Percentiles rank a stretch among this genome's conserved stretches.
These are phyloP conservation scores for Rhinolophus ferrumequinum DNA, from an alignment of 2,113 vertebrate species.

Conservation along the genomic window DNA sequence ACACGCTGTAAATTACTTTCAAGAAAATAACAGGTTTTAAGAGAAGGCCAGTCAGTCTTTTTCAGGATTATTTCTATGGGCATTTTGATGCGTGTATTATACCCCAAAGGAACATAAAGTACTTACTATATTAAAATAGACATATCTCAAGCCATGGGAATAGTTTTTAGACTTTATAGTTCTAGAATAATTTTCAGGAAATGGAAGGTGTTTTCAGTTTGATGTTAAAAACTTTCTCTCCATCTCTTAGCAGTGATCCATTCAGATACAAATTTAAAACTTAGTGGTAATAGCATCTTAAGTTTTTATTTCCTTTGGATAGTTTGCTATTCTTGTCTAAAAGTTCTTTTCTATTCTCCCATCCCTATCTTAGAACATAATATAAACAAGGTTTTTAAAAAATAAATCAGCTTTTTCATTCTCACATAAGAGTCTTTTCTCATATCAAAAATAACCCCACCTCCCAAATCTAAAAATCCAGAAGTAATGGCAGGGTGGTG, in stretches of 20 bases:
- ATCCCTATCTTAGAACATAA: conserved; percentile 39
- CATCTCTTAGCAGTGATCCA: conserved; percentile 60
- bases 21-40: conserved; percentile 84
- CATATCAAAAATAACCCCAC: conserved; percentile 9
- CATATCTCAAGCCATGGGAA: conserved; percentile 73
- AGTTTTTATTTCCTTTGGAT: conserved; percentile 64
- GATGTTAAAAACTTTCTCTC: conserved; percentile 66
- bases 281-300: conserved; percentile 53
- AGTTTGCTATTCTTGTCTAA: conserved; percentile 66
- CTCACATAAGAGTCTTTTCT: conserved; percentile 17
- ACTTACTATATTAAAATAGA: conserved; percentile 79
- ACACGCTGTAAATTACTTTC: conserved; percentile 85
- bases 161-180: conserved; percentile 78
- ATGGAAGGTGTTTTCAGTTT: conserved; percentile 71
- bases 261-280: conserved; percentile 73
- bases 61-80: conserved; percentile 79
- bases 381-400: background rate
- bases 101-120: conserved; percentile 74
- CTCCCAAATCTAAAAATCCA: conserved; percentile 41
- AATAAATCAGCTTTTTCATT: conserved; percentile 46
- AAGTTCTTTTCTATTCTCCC: conserved; percentile 71
- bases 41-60: conserved; percentile 85
- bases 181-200: conserved; percentile 64
- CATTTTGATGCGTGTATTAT: conserved; percentile 77
- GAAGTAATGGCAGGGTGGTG: conserved; percentile 12